Base-by-base conservation (phyloP, 2,797 vertebrate genomes). In the Chelmon rostratus region DNA sequence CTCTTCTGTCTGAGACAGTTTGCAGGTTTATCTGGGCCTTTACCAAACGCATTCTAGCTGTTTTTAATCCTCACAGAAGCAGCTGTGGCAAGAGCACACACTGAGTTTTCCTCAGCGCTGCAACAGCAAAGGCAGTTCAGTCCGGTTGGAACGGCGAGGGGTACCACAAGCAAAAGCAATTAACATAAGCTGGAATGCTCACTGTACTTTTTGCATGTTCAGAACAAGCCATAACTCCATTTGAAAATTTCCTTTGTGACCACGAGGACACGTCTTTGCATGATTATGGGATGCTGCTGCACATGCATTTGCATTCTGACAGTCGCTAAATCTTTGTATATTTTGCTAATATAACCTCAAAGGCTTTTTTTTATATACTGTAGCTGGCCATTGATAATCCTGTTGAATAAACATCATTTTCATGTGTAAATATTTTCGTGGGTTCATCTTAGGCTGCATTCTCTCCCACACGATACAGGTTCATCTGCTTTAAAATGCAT, bases 401-500 rank as follows among this genome's bases (percentile, higher is more conserved):
- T 81, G 64, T 85, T 85, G 85, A 90, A 89, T 83, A 87, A 90
- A 90, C 78, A 89, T 81, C 0, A 73, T 88, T 81, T 92, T 73
- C 71, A 82, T 76, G 58, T 78, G 82, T 86, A 87, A 87, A 90
- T 88, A 84, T 86, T 84, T 87, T 47, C 5, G n/a, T 67, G 70
- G 77, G 71, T 88, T 91, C 88, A 76, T 87, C 73, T 81, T 44
- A 76, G 74, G 73, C 79, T 52, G 62, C 31, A 63, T 79, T 44
- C 42, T 72, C 86, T 82, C 76, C 79, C 78, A 84, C 85, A 78
- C 56, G 42, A 50, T 68, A 47, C 59, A 86, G 82, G 83, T 86
- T 90, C 77, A 81, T 82, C 78, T 78, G 73, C 65, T 57, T n/a
- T 65, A 62, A 85, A 90, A 82, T 46, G 44, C 81, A 84, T 77